phyloP scores from a whole-genome alignment of 2,888 invertebrate genomes.

The Chromoteleia sp. region DNA sequence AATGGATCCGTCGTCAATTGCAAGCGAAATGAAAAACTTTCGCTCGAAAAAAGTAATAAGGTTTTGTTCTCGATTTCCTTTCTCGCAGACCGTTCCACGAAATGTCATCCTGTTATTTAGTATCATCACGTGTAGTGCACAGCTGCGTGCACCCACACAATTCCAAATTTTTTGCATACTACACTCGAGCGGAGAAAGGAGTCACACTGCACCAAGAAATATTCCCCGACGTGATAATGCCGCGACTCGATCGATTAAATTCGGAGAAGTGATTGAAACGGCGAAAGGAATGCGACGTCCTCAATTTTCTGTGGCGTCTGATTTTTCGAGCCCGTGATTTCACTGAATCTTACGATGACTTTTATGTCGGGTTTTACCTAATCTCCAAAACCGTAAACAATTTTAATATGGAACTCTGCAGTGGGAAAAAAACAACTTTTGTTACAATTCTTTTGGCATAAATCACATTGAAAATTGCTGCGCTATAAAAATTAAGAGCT shows the following conservation, averaged over 20 bases:
- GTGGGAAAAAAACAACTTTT: too few species aligned
- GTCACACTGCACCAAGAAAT: constrained; percentile 44
- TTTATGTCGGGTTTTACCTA: constrained; percentile 12
- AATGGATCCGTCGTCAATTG: constrained; percentile 26
- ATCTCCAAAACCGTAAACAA: background rate
- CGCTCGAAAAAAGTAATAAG: constrained; percentile 41
- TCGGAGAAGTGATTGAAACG: constrained; percentile 58
- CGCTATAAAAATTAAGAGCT: too few species aligned
- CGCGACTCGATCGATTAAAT: constrained; percentile 56
- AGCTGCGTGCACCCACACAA: constrained; percentile 64
- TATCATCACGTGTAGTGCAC: constrained; percentile 61
- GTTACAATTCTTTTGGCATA: background rate
- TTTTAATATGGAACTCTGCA: too few species aligned
- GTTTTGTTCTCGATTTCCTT: constrained; percentile 52
- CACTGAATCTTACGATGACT: constrained; percentile 25
- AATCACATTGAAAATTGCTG: too few species aligned
- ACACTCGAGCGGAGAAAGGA: constrained; percentile 49
- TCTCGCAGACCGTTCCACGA: constrained; percentile 52
- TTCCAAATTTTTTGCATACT: constrained; percentile 55
- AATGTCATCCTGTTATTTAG: constrained; percentile 70
- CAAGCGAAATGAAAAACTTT: constrained; percentile 50
- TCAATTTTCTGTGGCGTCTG: constrained; percentile 30
- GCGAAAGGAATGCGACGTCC: constrained; percentile 54
- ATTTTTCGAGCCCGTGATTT: constrained; percentile 34
- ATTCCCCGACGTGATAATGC: constrained; percentile 31